Base-by-base conservation (phyloP, 2,113 vertebrate genomes). In the Plectropomus leopardus region DNA sequence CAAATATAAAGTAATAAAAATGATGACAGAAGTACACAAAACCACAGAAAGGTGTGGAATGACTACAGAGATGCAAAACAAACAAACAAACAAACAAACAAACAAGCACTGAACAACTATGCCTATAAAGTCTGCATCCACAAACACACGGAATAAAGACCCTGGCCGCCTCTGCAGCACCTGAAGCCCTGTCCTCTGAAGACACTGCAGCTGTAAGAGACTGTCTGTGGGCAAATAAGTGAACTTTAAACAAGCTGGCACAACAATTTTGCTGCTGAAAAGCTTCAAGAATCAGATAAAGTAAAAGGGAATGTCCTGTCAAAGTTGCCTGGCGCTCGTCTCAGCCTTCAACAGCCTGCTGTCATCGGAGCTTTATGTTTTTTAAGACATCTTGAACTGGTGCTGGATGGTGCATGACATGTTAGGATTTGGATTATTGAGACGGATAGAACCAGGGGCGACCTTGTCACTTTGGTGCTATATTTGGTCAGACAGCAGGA, bases 401-500 rank as follows among this genome's bases (percentile, higher is more conserved):
- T 77, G 74, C 50, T 71, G 71, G 69, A 75, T 85, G 83, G 61
- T 78, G 72, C 74, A 65, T 86, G 87, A 78, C 84, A 84, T 61
- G 57, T 69, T 59, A 47, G 78, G 82, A 88, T 82, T 82, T 86
- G 83, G 84, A 86, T 88, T 86, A 88, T 70, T 74, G 71, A 84
- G 80, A 80, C 15, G 58, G 36, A 72, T 54, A 54, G 69, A 89
- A 78, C 84, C 87, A 67, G 71, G 42, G 85, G 78, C 82, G 36
- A 82, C 75, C 36, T 83, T 84, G 86, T 90, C 85, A 84, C 82
- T 87, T 73, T 1, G 48, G n/a, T 69, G 66, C 88, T 90, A 91
- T 86, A 92, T 91, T 92, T 73, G 86, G 84, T 81, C 64, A 44
- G 86, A 90, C 88, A 80, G 82, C 79, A 86, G 83, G 85, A 86